Conservation (phyloP, 2,113 vertebrate genomes). For the Elephas maximus region DNA sequence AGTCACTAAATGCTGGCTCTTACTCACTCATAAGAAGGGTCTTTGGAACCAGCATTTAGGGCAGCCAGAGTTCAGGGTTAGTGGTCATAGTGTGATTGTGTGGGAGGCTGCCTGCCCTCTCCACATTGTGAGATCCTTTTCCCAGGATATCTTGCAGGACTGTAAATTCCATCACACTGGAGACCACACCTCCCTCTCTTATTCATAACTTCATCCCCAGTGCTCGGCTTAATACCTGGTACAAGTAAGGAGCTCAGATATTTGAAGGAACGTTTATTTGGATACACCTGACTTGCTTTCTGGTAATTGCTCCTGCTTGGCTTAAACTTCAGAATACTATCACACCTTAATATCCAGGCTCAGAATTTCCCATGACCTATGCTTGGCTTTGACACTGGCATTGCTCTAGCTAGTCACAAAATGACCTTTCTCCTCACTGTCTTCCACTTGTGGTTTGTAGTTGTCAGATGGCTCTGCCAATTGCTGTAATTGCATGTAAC, state of each 20-base stretch:
- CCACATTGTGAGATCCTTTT: neutral
- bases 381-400: neutral
- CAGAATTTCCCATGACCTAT: neutral
- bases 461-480: neutral
- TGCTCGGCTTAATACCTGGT: neutral
- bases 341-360: neutral
- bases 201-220: neutral
- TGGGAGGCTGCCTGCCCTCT: neutral
- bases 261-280: slow-evolving; percentile 20
- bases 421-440: neutral
- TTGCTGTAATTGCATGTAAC: neutral
- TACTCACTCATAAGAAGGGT: neutral
- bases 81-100: neutral
- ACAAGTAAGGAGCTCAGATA: neutral
- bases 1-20: neutral
- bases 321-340: neutral
- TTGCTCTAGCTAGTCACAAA: neutral
- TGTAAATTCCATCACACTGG: neutral
- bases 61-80: neutral
- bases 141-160: neutral
- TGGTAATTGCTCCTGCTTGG: slow-evolving; percentile 3
- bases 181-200: neutral
- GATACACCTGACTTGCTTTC: neutral
- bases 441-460: neutral
- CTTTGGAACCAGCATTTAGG: neutral